Base-by-base conservation (phyloP, 2,797 vertebrate species). In the Pantherophis alleghaniensis region DNA sequence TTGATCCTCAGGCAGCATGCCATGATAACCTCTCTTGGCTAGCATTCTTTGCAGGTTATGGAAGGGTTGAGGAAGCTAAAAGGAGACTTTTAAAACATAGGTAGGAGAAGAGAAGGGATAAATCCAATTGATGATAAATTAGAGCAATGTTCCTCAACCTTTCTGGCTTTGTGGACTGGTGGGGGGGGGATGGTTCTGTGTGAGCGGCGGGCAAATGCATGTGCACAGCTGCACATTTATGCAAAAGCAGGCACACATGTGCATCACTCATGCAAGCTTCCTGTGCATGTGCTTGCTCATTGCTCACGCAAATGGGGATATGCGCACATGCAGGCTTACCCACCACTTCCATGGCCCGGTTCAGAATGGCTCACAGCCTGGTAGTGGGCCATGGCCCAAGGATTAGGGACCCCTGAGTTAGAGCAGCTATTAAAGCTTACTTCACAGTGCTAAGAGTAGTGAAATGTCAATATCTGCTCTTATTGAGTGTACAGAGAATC, bases 251-350 rank as follows among this genome's bases (percentile, higher is more conserved):
- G 60, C 24, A 5, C 26, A 66, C 10, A 5, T 4, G 11, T 5
- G 11, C 26, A 63, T 12, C 61, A 13, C 11, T 66, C 61, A 66
- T 66, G 61, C 61, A 66, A n/a, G 11, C 11, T 66, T n/a, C 0
- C 3, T 28, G 12, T 28, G 4, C 4, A 0, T 66, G 26, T 0
- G 0, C 61, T 66, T 66, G 12, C 24, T 28, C 12, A 1, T n/a
- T 66, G 10, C 4, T 66, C 3, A 4, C 2, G 2, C 26, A 66
- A 66, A 66, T 66, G 61, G 61, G 26, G 26, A 28, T 66, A 13
- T 24, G 22, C 2, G 9, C 0, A 0, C 4, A 28, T 66, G 26
- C 61, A 5, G 2, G 26, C 12, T 66, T 26, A 63, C 24, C 24
- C 1, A 4, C 10, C 60, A 28, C 10, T 66, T 66, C 61, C 26